phyloP scores from a whole-genome alignment of 2,113 vertebrate species.

The Varanus salvator region DNA sequence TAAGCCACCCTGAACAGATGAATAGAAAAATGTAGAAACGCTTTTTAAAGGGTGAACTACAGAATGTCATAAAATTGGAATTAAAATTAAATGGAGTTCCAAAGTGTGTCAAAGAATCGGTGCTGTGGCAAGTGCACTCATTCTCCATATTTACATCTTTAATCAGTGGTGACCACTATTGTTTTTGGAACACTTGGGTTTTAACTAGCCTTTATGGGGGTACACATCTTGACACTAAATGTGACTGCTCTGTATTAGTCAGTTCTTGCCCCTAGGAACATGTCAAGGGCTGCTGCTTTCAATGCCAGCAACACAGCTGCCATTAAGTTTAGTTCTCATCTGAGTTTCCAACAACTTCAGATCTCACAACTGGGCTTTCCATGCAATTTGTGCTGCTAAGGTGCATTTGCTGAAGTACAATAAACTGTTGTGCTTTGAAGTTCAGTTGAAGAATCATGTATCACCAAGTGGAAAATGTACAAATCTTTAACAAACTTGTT shows the following conservation, averaged over 20 bases:
- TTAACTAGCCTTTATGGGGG: background rate
- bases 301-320: background rate
- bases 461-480: conserved; percentile 51
- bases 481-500: conserved; percentile 54
- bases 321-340: background rate
- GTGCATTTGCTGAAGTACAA: too few species aligned
- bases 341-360: background rate
- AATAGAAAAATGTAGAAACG: conserved; percentile 77
- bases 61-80: conserved; percentile 51
- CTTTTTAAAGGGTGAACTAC: conserved; percentile 43
- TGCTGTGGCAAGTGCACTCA: conserved; percentile 51
- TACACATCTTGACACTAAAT: background rate
- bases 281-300: background rate
- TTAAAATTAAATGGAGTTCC: conserved; percentile 33
- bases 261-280: background rate
- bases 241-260: background rate
- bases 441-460: conserved; percentile 49
- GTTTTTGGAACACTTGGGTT: background rate
- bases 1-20: conserved; percentile 70
- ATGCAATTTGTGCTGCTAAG: conserved; percentile 26
- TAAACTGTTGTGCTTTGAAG: too few species aligned
- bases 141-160: conserved; percentile 33
- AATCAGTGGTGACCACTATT: background rate
- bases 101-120: conserved; percentile 36
- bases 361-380: conserved; percentile 16